phyloP scores from a whole-genome alignment of 37 sponge, comb jelly and placozoan species.

The Ephydatia muelleri region DNA sequence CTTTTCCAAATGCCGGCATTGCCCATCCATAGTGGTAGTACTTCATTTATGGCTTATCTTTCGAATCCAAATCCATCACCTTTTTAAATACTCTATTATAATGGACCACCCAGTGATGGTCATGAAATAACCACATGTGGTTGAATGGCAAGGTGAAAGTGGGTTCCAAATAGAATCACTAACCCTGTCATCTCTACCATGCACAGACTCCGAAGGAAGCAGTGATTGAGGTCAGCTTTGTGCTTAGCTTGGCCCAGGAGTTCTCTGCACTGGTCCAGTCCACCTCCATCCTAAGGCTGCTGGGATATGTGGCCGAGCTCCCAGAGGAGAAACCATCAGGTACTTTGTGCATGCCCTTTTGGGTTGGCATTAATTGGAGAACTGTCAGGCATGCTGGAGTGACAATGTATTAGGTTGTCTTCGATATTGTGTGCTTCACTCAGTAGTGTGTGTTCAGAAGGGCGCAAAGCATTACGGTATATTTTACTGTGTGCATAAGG shows the following conservation, averaged over 20 bases:
- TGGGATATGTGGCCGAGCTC: constrained; percentile 35
- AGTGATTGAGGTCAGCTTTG: constrained; percentile 3
- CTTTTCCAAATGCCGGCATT: no score
- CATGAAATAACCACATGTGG: no score
- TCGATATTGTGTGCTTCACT: background rate
- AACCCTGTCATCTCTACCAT: background rate
- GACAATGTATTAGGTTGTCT: no score
- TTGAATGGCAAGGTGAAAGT: no score
- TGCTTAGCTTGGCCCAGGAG: constrained; percentile 24
- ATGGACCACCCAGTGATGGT: no score
- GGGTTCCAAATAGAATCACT: background rate
- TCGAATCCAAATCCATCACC: no score
- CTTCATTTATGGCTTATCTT: no score
- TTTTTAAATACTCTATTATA: no score
- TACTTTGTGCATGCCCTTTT: no score
- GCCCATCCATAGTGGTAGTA: no score
- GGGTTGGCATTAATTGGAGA: background rate
- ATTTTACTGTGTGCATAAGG: no score
- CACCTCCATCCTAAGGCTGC: constrained; percentile 38
- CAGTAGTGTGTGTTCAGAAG: background rate
- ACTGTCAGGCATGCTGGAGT: background rate
- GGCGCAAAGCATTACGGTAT: no score
- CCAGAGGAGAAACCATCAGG: constrained; percentile 68
- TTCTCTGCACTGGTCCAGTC: constrained; percentile 29
- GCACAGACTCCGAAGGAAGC: constrained; percentile 35